A percentile compares a stretch with the other conserved stretches of the same genome.
These are phyloP conservation scores for Cheirogaleus major DNA, from an alignment of 2,797 vertebrate species.

Conservation along the genomic window DNA sequence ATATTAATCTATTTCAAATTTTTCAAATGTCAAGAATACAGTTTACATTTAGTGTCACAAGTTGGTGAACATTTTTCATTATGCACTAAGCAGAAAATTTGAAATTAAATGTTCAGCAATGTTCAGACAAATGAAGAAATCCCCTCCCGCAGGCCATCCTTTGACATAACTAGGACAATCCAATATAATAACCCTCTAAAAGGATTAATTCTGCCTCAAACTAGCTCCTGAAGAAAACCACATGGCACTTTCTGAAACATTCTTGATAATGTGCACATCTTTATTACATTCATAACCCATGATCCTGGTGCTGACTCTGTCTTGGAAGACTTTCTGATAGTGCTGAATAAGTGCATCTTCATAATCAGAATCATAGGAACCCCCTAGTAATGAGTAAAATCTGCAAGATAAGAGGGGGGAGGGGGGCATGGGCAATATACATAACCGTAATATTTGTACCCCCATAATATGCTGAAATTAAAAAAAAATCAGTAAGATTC, in stretches of 20 bases:
- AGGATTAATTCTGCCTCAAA: constrained; percentile 79
- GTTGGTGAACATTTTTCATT: constrained; percentile 79
- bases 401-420: not conserved
- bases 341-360: not conserved
- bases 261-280: constrained; percentile 36
- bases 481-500: not conserved
- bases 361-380: not conserved
- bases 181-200: constrained; percentile 74
- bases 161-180: constrained; percentile 81
- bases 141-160: constrained; percentile 70
- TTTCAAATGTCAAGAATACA: constrained; percentile 72
- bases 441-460: too few relatives aligned
- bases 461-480: too few relatives aligned
- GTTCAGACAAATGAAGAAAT: constrained; percentile 80
- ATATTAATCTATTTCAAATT: constrained; percentile 67
- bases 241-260: constrained; percentile 63
- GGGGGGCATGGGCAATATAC: too few relatives aligned
- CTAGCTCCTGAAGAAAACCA: constrained; percentile 74
- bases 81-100: constrained; percentile 69
- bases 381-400: not conserved
- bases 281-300: constrained; percentile 24
- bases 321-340: not conserved
- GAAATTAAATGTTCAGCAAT: constrained; percentile 80
- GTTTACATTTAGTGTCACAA: constrained; percentile 70
- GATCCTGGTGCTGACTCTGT: not conserved